These are phyloP conservation scores for Solen grandis DNA, from an alignment of 1,140 invertebrate genomes.

Conservation along the genomic window DNA sequence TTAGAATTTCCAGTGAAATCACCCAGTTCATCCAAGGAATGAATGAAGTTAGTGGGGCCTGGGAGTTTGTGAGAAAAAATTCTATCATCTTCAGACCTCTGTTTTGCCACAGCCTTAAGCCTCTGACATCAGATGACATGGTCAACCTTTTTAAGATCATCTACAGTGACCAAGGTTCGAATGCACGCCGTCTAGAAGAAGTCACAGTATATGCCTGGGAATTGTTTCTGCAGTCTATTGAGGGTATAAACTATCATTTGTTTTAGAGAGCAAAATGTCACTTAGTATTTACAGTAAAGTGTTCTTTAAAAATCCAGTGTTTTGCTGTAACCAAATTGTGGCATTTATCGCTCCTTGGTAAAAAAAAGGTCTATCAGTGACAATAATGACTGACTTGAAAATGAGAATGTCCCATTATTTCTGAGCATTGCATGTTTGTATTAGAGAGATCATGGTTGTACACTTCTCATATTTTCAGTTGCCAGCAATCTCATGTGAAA, in stretches of 20 bases:
- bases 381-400: no score
- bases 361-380: no score
- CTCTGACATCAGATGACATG: not conserved
- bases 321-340: no score
- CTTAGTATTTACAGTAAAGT: no score
- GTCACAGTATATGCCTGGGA: slow-evolving; percentile 22
- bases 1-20: slow-evolving; percentile 16
- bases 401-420: no score
- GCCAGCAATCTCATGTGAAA: no score
- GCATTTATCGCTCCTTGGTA: no score
- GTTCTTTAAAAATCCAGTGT: no score
- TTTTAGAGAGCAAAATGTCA: no score
- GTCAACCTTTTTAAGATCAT: not conserved
- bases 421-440: no score
- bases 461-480: no score
- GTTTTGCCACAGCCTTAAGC: not conserved
- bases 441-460: no score
- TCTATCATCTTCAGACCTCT: not conserved
- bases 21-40: slow-evolving; percentile 18
- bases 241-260: not conserved
- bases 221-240: slow-evolving; percentile 17
- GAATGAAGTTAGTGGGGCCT: slow-evolving; percentile 9
- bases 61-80: not conserved
- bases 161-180: slow-evolving; percentile 6
- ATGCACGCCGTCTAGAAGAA: slow-evolving; percentile 1